Evolutionary conservation across 2,113 vertebrate species (phyloP).

Genomic region (pig (Sus scrofa)): T2T-Sscrofa CM000819.6:60330501-60331000

Average conservation of each 20-base stretch:
- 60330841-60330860: neutral
- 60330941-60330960: constrained; percentile 6
- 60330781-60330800: neutral
- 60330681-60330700: neutral
- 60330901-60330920: neutral
- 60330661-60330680: neutral
- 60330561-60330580: neutral
- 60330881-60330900: neutral
- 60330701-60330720: neutral
- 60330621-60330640: neutral
- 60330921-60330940: neutral
- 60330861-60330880: neutral
- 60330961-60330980: neutral
- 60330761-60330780: neutral
- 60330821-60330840: neutral
- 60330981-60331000: constrained; percentile 31
- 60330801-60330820: neutral
- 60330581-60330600: neutral
- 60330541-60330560: constrained; percentile 64
- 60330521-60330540: constrained; percentile 64
- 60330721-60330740: neutral
- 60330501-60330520: too few species aligned
- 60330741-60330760: neutral
- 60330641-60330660: neutral
- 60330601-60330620: neutral